Base-by-base conservation (phyloP, 2,888 invertebrate genomes). In the Cephus pygmeus region DNA sequence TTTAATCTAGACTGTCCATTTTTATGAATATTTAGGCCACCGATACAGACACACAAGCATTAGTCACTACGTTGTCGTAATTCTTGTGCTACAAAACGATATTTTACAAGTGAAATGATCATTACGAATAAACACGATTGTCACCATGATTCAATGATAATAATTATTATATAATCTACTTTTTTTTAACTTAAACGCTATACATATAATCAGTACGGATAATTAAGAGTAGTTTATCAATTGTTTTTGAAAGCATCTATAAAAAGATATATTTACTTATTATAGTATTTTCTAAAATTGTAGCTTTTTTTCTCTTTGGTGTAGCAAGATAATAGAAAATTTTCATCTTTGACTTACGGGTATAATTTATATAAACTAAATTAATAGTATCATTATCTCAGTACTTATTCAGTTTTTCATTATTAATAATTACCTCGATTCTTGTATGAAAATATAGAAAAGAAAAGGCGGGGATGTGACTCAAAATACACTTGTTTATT, bases 401-500 rank as follows among this genome's bases (percentile, higher is more conserved):
- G 15, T 69, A 34, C 30, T 69, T 69, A 36, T 40, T 73, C 34
- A 12, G 11, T 74, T 12, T 12, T 34, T 12, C 31, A 34, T 74
- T 74, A 30, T 74, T 74, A 74, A 35, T 34, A 23, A 71, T 71
- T 71, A 31, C 30, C 12, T 71, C 30, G 30, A 71, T 23, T 23
- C 23, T 31, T 71, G 71, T 71, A 71, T 34, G n/a, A 71, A 71
- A 31, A 71, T 34, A 34, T 33, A 31, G 12, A 69, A 69, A 23
- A 33, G 69, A 69, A 71, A 33, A 71, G 31, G 31, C 12, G 31
- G 9, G 71, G 33, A 31, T 31, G 15, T 71, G 0, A 34, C 31
- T 71, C 12, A 15, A 31, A 71, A 35, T 73, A 33, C 35, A 69
- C 73, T 76, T 78, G 33, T 78, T 76, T 76, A 76, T 69, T 74